Evolutionary conservation across 2,797 vertebrate species (phyloP), one percentile per base, ranked within the genome.

Genomic region (Scleropages formosus): DNA sequence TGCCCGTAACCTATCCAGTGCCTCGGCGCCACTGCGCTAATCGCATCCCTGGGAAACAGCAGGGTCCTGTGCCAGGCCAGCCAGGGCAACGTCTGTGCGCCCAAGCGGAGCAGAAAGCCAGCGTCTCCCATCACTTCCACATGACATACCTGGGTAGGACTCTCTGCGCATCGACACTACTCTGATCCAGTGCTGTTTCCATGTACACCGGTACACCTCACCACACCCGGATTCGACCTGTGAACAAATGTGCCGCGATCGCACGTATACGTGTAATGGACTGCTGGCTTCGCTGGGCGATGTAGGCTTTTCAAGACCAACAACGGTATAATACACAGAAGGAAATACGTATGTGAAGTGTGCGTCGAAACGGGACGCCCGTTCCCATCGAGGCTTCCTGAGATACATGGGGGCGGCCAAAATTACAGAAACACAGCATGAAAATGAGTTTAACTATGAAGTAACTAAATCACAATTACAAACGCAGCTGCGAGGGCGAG

Each of bases 1-100:
- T 72, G 79, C 70, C 79, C 76, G 76, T 78, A 75, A 76, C 53
- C 39, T 51, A 74, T 61, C 80, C 75, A 72, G 65, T 44, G 26
- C 79, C 72, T 49, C 56, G 0, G 68, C 53, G 56, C 70, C 65
- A 65, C 74, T 78, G 72, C 75, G 68, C 75, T 77, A 81, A 79
- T 75, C 75, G 73, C 78, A 71, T 69, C 74, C 75, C 63, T 78
- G 76, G 76, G 74, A 75, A 64, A 49, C 8, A 58, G 71, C 11
- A 10, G 65, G 66, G 67, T 46, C 7, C 13, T 71, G 39, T 53
- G 47, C 24, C 59, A 73, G 58, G 10, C 72, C 51, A 24, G 67
- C 20, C n/a, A 56, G 27, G 59, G 49, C 47, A 56, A 13, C 72
- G 68, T 75, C 56, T 72, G 51, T 75, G 60, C 24, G 61, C 56